Base-by-base conservation (phyloP, 2,113 vertebrate species). In the Eleginops maclovinus region DNA sequence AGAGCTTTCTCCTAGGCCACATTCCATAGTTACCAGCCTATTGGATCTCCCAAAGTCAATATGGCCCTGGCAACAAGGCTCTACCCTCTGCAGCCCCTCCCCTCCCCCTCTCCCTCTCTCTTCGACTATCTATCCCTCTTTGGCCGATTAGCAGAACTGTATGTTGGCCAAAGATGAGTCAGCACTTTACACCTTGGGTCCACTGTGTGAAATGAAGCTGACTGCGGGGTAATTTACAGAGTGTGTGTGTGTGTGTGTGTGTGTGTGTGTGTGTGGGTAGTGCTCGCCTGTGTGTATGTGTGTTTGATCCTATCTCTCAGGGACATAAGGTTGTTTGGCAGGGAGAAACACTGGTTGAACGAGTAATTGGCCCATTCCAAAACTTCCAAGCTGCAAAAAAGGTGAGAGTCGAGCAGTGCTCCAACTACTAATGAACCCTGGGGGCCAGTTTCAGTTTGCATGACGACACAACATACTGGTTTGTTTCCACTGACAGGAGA, bases 181-280 rank as follows among this genome's bases (percentile, higher is more conserved):
- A 92, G 93, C 91, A 69, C 69, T 90, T 90, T 87, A 76, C 83
- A 90, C 88, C 75, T 77, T 51, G 46, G 83, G 67, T 84, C 79
- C 51, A 43, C 69, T 1, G 44, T 82, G 85, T 86, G 77, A 87
- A 90, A 91, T 81, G 76, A 83, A 89, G 88, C 90, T 87, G 88
- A 91, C 90, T 83, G 79, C 80, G 49, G 87, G 78, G 87, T 86
- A 87, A 89, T 90, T 89, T 91, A 82, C 75, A 79, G 68, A 31
- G 70, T 16, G 74, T 58, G 59, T 36, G 58, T 73, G 22, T 47
- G 70, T 63, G 61, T n/a, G n/a, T n/a, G n/a, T n/a, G 75, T 65
- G 70, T 41, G 62, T 47, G 31, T n/a, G 58, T 60, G 40, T 26
- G 24, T 58, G 59, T 36, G 58, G 73, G 22, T 47, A 31, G 70